Conservation (phyloP, 2,797 vertebrate species). For the Anguilla anguilla region DNA sequence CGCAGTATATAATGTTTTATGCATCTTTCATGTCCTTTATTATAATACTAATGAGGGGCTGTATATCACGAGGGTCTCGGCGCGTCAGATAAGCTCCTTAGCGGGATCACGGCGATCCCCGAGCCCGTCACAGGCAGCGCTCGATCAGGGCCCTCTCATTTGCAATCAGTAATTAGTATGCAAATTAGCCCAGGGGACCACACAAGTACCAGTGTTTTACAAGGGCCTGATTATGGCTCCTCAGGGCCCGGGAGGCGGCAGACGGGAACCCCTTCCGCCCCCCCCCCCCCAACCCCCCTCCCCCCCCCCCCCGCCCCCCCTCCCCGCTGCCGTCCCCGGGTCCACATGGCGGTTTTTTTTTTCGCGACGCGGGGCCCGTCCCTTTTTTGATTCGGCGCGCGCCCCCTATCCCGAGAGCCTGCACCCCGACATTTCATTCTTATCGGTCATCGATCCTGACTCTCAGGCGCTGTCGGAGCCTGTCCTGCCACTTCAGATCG, state of each 20-base stretch:
- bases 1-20: conserved; percentile 99
- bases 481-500: not conserved
- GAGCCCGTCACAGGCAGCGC: conserved; percentile 65
- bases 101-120: conserved; percentile 91
- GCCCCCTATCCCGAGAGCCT: not conserved
- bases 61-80: conserved; percentile 85
- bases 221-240: conserved; percentile 99
- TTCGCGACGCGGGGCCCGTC: not conserved
- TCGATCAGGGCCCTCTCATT: conserved; percentile 81
- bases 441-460: not conserved
- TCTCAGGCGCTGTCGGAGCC: not conserved
- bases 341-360: not conserved
- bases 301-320: conserved; percentile 25
- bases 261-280: conserved; percentile 41
- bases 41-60: conserved; percentile 98
- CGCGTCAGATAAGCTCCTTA: conserved; percentile 96
- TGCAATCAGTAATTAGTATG: conserved; percentile 99
- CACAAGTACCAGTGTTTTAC: conserved; percentile 99
- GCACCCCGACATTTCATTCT: not conserved
- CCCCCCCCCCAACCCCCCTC: conserved; percentile 11
- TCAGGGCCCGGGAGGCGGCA: conserved; percentile 75
- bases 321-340: conserved; percentile 42
- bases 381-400: not conserved
- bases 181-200: conserved; percentile 99
- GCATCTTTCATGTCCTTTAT: conserved; percentile 99